phyloP scores from a whole-genome alignment of 2,888 invertebrate species.

The Chrysopilus asiliformis region DNA sequence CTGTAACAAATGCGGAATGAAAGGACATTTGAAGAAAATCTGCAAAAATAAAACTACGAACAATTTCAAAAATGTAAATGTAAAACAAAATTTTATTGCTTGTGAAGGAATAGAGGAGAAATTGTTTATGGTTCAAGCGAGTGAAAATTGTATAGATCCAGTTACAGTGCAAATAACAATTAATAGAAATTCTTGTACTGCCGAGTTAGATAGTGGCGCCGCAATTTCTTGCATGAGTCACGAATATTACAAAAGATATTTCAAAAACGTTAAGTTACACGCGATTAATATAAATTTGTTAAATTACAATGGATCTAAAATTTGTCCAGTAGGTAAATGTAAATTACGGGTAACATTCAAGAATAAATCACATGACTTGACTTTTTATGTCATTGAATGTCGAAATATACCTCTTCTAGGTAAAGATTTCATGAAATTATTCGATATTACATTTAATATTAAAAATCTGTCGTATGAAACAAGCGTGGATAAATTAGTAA shows the following conservation, averaged over 20 bases:
- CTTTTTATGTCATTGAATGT: neutral
- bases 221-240: neutral
- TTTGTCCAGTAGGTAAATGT: too few species aligned
- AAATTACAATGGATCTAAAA: too few species aligned
- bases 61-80: too few species aligned
- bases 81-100: too few species aligned
- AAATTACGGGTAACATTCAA: too few species aligned
- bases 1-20: slow-evolving; percentile 1
- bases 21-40: neutral
- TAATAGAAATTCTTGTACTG: neutral
- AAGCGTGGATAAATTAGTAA: neutral
- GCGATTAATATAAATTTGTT: too few species aligned
- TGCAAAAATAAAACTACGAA: neutral
- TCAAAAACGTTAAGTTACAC: too few species aligned
- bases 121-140: neutral
- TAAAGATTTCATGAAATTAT: slow-evolving; percentile 1
- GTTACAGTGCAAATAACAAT: neutral
- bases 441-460: neutral
- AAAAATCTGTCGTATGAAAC: neutral
- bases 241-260: neutral
- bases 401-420: slow-evolving; percentile 1
- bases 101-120: too few species aligned
- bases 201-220: slow-evolving; percentile 1
- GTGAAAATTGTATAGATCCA: neutral
- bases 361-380: neutral